Percentiles rank a stretch among this genome's conserved stretches.
Conservation (phyloP, 2,888 invertebrate genomes). For the Digitonthophagus gazella region DNA sequence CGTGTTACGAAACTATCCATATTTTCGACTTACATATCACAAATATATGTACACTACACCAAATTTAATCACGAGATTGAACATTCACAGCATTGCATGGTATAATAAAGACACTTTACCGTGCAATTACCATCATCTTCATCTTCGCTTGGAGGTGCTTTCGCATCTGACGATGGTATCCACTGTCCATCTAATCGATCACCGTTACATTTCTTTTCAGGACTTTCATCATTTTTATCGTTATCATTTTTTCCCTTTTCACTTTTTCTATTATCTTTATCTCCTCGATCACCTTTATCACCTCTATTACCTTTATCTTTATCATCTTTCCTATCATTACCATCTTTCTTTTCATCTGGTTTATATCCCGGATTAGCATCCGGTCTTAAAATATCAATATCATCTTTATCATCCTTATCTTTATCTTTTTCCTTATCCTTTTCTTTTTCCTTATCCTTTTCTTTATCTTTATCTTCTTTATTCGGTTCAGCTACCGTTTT, state of each 20-base stretch:
- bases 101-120: constrained; percentile 62
- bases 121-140: constrained; percentile 59
- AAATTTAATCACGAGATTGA: constrained; percentile 42
- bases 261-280: constrained; percentile 25
- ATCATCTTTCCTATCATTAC: constrained; percentile 26
- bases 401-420: constrained; percentile 30
- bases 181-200: constrained; percentile 29
- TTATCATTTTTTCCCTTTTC: constrained; percentile 20
- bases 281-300: constrained; percentile 21
- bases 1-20: no score
- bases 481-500: constrained; percentile 27
- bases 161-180: constrained; percentile 26
- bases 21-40: constrained; percentile 15
- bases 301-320: background rate
- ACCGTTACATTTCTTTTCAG: constrained; percentile 24
- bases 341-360: constrained; percentile 23
- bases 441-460: constrained; percentile 24
- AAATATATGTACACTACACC: background rate
- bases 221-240: constrained; percentile 25
- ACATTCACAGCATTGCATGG: constrained; percentile 66
- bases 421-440: constrained; percentile 28
- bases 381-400: constrained; percentile 27
- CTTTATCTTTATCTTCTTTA: constrained; percentile 24
- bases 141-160: constrained; percentile 28
- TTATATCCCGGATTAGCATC: constrained; percentile 31